These are phyloP conservation scores for Lepidothrix coronata DNA, from an alignment of 2,113 vertebrate species.

Conservation along the genomic window DNA sequence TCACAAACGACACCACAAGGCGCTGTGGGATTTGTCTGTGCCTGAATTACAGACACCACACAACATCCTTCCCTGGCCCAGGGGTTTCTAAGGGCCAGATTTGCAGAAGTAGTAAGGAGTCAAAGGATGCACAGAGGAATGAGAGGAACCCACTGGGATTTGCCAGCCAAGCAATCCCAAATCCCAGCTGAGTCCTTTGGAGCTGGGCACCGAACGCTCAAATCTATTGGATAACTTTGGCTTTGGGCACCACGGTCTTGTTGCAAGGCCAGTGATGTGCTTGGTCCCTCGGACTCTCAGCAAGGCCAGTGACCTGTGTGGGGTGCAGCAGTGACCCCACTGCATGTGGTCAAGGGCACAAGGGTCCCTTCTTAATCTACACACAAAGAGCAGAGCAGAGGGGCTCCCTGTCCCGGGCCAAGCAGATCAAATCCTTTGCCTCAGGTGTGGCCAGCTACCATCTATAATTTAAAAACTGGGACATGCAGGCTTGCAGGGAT, in stretches of 20 bases:
- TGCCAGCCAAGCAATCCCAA: neutral
- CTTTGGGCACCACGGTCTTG: fast-evolving
- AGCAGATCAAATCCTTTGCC: neutral
- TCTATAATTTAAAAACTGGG: fast-evolving
- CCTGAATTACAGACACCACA: neutral
- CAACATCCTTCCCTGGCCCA: neutral
- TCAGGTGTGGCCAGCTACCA: neutral
- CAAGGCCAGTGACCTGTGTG: fast-evolving
- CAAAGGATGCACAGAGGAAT: neutral
- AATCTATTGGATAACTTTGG: fast-evolving
- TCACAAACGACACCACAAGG: neutral
- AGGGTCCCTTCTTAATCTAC: neutral
- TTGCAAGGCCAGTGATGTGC: fast-evolving
- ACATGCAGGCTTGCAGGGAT: neutral
- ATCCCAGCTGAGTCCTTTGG: fast-evolving
- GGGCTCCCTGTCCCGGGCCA: neutral
- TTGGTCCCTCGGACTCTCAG: too few relatives aligned
- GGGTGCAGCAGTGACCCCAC: fast-evolving
- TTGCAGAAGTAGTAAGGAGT: neutral
- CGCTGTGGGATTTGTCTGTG: fast-evolving
- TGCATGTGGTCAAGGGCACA: fast-evolving
- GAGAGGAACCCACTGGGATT: neutral
- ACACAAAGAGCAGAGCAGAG: neutral
- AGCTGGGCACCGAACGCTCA: fast-evolving
- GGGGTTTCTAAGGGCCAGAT: neutral